Evolutionary conservation across 2,113 vertebrate species (phyloP).

Genomic region (Elanoides forficatus): DNA sequence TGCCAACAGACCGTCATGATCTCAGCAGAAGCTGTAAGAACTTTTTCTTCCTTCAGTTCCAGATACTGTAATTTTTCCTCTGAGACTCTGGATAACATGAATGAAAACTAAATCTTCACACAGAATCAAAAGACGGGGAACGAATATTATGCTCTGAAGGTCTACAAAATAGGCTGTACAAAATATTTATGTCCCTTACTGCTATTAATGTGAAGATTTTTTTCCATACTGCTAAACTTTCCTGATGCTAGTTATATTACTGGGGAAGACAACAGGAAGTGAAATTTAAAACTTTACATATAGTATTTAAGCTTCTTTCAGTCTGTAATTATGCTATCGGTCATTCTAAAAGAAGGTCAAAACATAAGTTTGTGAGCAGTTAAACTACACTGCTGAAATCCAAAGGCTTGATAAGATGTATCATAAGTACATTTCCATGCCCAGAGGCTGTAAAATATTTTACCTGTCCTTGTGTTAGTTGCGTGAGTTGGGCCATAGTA

Average conservation of each 20-base stretch:
- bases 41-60: not conserved
- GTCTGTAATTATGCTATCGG: not conserved
- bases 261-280: not conserved
- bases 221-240: not conserved
- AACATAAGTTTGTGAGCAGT: not conserved
- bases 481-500: conserved; percentile 96
- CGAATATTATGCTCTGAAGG: not conserved
- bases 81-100: not conserved
- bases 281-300: not conserved
- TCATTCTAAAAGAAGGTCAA: not conserved
- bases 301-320: not conserved
- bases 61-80: not conserved
- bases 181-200: not conserved
- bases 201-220: not conserved
- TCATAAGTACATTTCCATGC: not conserved
- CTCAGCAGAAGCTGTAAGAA: not conserved
- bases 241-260: not conserved
- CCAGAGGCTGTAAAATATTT: not conserved
- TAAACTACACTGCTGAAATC: not conserved
- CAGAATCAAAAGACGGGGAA: not conserved
- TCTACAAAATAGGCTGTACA: not conserved
- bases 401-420: not conserved
- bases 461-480: conserved; percentile 96
- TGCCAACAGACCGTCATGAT: not conserved
- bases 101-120: not conserved